Conservation (phyloP, 2,113 vertebrate genomes). For the Anoura caudifer region DNA sequence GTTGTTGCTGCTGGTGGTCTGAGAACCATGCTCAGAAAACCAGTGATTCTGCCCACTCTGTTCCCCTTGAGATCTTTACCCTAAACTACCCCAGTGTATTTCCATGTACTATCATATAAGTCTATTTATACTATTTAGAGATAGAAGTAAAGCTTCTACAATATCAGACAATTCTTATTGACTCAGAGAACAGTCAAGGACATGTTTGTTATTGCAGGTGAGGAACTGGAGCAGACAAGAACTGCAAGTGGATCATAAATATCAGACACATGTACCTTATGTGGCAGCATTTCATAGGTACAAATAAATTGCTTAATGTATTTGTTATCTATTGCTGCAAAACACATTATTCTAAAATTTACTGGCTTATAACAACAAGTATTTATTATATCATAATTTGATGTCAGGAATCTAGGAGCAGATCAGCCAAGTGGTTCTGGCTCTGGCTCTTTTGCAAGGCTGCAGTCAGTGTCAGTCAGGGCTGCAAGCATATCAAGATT, state of each 20-base stretch:
- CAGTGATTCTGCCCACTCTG: neutral
- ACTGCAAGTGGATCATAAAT: neutral
- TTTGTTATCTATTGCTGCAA: neutral
- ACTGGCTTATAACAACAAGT: no score
- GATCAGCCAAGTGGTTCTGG: neutral
- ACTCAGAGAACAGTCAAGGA: neutral
- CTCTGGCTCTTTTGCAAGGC: neutral
- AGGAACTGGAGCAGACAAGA: neutral
- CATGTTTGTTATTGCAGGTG: neutral
- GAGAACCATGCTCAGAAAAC: neutral
- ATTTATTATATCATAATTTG: neutral
- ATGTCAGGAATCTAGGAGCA: neutral
- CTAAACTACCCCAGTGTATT: neutral
- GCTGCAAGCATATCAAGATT: neutral
- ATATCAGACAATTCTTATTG: neutral
- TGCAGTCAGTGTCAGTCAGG: no score
- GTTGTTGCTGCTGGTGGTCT: neutral
- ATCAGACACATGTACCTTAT: neutral
- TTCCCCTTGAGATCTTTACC: neutral
- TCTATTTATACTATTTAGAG: neutral
- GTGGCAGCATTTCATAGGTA: neutral
- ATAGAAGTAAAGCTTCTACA: neutral
- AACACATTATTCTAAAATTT: neutral
- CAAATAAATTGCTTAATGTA: neutral
- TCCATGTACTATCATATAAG: neutral